These are phyloP conservation scores for Caranx melampygus DNA, from an alignment of 2,113 vertebrate genomes.

Conservation along the genomic window DNA sequence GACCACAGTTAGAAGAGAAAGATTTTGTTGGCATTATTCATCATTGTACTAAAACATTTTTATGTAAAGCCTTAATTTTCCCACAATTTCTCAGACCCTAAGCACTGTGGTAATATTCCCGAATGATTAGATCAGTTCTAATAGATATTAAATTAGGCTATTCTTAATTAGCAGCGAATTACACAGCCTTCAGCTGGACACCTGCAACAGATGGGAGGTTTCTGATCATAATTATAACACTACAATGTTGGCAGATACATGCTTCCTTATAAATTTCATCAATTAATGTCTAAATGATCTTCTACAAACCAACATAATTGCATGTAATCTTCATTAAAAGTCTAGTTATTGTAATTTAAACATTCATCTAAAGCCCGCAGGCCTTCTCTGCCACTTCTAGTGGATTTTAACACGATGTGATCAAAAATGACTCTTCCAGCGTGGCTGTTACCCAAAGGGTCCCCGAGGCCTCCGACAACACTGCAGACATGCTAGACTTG, in stretches of 20 bases:
- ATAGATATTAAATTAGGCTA: slow-evolving; percentile 43
- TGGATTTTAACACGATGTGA: slow-evolving; percentile 44
- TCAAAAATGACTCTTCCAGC: slow-evolving; percentile 42
- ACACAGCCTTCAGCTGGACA: slow-evolving; percentile 36
- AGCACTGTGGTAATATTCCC: slow-evolving; percentile 2
- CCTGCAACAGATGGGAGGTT: slow-evolving; percentile 32
- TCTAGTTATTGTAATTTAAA: slow-evolving; percentile 41
- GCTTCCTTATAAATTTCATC: slow-evolving; percentile 24
- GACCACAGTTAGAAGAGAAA: neutral
- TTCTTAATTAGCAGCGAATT: slow-evolving; percentile 50
- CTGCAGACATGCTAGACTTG: slow-evolving; percentile 62
- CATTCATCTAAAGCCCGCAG: slow-evolving; percentile 30
- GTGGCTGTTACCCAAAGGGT: slow-evolving; percentile 41
- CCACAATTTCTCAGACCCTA: neutral
- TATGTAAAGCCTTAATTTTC: slow-evolving; percentile 10
- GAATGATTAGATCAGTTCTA: slow-evolving; percentile 29
- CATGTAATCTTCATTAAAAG: slow-evolving; percentile 50
- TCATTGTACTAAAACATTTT: slow-evolving; percentile 8
- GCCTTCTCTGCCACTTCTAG: slow-evolving; percentile 24
- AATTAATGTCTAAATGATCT: slow-evolving; percentile 40
- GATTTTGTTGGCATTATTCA: slow-evolving; percentile 5
- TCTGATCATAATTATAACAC: slow-evolving; percentile 43
- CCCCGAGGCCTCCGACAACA: slow-evolving; percentile 31
- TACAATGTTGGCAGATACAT: slow-evolving; percentile 22
- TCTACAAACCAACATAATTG: slow-evolving; percentile 37